Evolutionary conservation across 1,140 invertebrate species (phyloP), one percentile per base, ranked within the genome.

Genomic region (Drosophila gunungcola): DNA sequence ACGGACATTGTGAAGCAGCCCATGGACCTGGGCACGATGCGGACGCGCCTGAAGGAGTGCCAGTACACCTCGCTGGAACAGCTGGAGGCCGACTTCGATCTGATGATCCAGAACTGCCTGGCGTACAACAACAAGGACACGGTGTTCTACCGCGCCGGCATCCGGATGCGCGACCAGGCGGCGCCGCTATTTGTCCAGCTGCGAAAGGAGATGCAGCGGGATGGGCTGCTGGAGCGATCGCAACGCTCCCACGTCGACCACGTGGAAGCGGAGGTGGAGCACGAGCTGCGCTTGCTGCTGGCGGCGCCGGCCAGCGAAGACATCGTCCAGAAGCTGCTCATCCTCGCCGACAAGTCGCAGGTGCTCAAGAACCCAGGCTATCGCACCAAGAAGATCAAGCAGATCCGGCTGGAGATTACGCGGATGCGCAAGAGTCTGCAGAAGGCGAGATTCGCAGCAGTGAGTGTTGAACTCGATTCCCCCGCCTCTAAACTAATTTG

Each of bases 11-110:
- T 99, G 1, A 96, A 97, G 60, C 94, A 97, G 74, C 98, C 98
- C 0, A 99, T 99, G 98, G 98, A 99, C 93, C 94, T 99, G 41
- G 96, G 97, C 46, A 99, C 98, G 0, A 99, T 99, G 97, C 84
- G 94, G 58, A 84, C 93, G 48, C 98, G 98, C 93, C 93, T 98
- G 11, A 95, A 97, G 52, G 93, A 94, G 36, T 96, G 96, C 65
- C 93, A 95, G 55, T 99, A 99, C 92, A 93, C 93, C 4, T 95
- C 94, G 25, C 93, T 99, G 41, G 95, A 96, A 56, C 94, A 96
- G 13, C 96, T 99, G 85, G 96, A 98, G 91, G 93, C 93, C 1
- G 98, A 99, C 93, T 99, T 99, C 91, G 95, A 96, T 82, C 93
- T 99, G 0, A 99, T 99, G 96, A 97, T 99, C 32, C 95, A 95